phyloP scores from a whole-genome alignment of 1,140 invertebrate genomes.

The Ostrea denselamellosa region DNA sequence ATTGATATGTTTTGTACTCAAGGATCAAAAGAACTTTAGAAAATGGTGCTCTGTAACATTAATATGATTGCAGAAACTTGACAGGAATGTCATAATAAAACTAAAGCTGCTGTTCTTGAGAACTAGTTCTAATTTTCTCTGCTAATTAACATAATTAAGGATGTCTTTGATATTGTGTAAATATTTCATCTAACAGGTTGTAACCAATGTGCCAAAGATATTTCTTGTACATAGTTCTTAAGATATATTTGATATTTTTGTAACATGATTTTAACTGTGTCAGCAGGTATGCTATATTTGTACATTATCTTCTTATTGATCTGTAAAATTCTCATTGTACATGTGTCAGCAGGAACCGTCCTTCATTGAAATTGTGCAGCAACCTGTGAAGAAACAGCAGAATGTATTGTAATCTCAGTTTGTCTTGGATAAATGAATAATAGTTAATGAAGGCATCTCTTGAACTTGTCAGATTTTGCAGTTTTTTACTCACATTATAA shows the following conservation, averaged over 20 bases:
- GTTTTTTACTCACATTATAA: conserved; percentile 11
- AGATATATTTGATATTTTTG: neutral
- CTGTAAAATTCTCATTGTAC: conserved; percentile 18
- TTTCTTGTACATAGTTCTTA: conserved; percentile 12
- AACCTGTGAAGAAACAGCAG: neutral
- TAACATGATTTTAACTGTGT: neutral
- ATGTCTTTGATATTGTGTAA: neutral
- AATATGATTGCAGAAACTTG: neutral
- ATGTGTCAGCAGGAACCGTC: neutral
- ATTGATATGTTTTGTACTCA: neutral
- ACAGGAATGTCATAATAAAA: neutral
- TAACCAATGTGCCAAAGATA: conserved; percentile 34
- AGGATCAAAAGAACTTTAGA: conserved; percentile 1
- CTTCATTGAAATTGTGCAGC: neutral
- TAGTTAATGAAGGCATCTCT: neutral
- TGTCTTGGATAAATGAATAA: conserved; percentile 18
- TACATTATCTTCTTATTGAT: neutral
- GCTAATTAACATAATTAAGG: neutral
- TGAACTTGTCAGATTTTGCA: neutral
- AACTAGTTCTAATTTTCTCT: neutral
- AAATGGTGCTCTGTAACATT: neutral
- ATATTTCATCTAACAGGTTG: neutral
- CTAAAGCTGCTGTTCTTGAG: neutral
- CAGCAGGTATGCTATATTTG: neutral
- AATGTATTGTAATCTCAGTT: neutral